These are phyloP conservation scores for Thermophis baileyi DNA, from an alignment of 2,113 vertebrate species.

Conservation along the genomic window DNA sequence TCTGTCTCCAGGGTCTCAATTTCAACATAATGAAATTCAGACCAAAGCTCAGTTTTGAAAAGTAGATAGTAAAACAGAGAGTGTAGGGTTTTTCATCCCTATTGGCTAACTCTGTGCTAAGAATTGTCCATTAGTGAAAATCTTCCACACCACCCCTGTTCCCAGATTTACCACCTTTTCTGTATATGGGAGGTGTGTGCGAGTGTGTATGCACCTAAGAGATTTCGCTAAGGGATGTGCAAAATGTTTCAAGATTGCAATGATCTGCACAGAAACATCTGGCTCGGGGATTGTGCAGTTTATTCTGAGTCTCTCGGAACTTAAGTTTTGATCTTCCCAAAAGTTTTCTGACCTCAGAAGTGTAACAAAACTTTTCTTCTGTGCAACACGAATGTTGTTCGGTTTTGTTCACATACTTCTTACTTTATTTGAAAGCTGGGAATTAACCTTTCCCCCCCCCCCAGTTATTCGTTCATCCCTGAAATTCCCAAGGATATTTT, in stretches of 20 bases:
- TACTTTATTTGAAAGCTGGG: background rate
- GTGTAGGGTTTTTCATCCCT: background rate
- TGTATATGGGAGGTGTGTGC: background rate
- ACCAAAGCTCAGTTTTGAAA: background rate
- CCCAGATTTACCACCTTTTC: background rate
- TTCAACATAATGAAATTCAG: background rate
- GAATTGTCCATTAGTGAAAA: background rate
- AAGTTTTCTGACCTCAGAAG: background rate
- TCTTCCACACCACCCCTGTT: background rate
- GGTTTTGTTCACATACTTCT: background rate
- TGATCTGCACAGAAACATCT: background rate
- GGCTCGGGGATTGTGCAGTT: background rate
- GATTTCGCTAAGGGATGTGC: background rate
- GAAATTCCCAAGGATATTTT: no score
- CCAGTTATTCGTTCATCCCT: background rate
- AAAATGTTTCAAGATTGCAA: background rate
- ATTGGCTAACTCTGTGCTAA: background rate
- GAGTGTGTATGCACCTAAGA: background rate
- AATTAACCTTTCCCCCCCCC: background rate
- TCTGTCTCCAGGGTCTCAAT: background rate
- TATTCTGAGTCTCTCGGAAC: background rate
- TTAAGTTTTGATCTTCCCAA: background rate
- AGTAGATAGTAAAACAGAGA: background rate
- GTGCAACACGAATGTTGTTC: background rate
- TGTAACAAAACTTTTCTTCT: background rate